These are phyloP conservation scores for Pseudococcus jackbeardsleyi DNA, from an alignment of 2,888 invertebrate species.

Conservation along the genomic window DNA sequence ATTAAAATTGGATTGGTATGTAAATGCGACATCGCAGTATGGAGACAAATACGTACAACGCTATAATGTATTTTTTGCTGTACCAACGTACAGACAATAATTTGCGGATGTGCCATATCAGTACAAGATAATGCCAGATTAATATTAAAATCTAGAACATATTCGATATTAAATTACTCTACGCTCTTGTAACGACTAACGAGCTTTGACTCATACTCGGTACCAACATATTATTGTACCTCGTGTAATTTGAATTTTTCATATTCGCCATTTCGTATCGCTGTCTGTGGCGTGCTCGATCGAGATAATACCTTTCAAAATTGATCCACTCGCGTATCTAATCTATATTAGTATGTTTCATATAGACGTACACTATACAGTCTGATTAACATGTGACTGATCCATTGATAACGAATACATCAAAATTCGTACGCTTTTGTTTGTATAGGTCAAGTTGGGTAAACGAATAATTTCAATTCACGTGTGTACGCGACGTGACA, in stretches of 20 bases:
- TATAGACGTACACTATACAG: neutral
- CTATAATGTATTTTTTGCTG: neutral
- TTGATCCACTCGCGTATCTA: constrained; percentile 21
- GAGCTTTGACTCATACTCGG: neutral
- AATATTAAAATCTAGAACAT: constrained; percentile 30
- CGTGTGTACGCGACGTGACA: neutral
- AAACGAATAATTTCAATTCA: neutral
- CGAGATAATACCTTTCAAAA: constrained; percentile 28
- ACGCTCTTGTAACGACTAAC: neutral
- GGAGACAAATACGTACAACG: neutral
- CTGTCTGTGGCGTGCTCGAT: constrained; percentile 20
- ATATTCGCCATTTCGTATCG: neutral
- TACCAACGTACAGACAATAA: neutral
- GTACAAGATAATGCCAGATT: neutral
- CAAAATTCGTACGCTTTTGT: neutral
- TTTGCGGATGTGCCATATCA: constrained; percentile 21
- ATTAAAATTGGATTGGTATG: neutral
- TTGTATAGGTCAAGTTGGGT: neutral
- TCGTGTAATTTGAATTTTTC: constrained; percentile 4
- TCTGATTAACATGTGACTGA: constrained; percentile 44
- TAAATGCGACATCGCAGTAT: constrained; percentile 3
- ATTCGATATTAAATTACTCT: neutral
- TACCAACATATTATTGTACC: neutral
- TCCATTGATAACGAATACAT: constrained; percentile 10
- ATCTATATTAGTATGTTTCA: neutral